Evolutionary conservation across 2,888 invertebrate species (phyloP).

Genomic region (Agonopterix alstromeriana): DNA sequence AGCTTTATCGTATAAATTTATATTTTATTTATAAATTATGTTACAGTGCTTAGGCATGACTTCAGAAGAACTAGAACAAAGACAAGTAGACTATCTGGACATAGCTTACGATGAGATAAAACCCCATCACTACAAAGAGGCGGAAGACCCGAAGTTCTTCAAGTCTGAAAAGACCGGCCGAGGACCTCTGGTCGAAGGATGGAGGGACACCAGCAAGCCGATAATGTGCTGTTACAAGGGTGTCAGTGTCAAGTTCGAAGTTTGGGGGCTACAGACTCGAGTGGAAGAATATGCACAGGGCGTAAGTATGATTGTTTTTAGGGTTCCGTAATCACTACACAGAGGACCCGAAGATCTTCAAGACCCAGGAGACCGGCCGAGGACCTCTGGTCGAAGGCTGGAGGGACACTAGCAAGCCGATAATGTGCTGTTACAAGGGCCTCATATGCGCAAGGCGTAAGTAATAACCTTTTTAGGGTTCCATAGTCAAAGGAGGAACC

Average conservation of each 20-base stretch:
- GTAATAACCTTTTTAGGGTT: slow-evolving; percentile 13
- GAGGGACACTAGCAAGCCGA: slow-evolving; percentile 83
- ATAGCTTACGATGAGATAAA: slow-evolving; percentile 92
- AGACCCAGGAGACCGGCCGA: slow-evolving; percentile 87
- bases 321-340: slow-evolving; percentile 89
- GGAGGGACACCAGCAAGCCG: slow-evolving; percentile 84
- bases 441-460: slow-evolving; percentile 90
- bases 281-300: slow-evolving; percentile 93
- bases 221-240: slow-evolving; percentile 97
- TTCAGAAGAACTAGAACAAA: slow-evolving; percentile 82
- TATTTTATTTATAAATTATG: not conserved
- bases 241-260: slow-evolving; percentile 91
- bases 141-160: slow-evolving; percentile 91
- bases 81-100: slow-evolving; percentile 88
- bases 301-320: slow-evolving; percentile 55
- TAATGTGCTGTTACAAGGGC: slow-evolving; percentile 96
- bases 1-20: no score
- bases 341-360: slow-evolving; percentile 88
- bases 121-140: slow-evolving; percentile 91
- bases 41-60: slow-evolving; percentile 84
- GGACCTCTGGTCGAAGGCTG: slow-evolving; percentile 92
- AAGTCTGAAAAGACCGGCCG: slow-evolving; percentile 89
- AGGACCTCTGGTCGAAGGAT: slow-evolving; percentile 90
- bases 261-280: slow-evolving; percentile 93
- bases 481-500: no score